Percentiles rank a stretch among this genome's conserved stretches.
phyloP scores from a whole-genome alignment of 23 tunicate species.

The Diplosoma virens region DNA sequence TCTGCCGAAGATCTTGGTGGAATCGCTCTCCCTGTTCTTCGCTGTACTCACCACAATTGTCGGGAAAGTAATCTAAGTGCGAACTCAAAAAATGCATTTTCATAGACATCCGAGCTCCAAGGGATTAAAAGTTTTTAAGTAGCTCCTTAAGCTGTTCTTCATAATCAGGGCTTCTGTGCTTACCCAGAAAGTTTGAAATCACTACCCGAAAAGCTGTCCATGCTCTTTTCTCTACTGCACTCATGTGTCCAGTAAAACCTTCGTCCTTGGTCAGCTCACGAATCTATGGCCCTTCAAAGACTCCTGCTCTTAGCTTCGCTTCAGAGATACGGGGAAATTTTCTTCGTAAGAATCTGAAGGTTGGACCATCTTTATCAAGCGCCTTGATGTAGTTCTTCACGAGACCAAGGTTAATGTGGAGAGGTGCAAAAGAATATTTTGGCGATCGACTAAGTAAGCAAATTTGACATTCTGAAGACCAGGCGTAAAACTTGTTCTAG shows the following conservation, averaged over 20 bases:
- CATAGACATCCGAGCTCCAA: slow-evolving; percentile 38
- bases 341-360: slow-evolving; percentile 26
- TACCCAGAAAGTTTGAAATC: slow-evolving; percentile 26
- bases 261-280: slow-evolving; percentile 36
- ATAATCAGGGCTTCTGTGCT: slow-evolving; percentile 26
- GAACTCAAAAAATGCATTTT: slow-evolving; percentile 35
- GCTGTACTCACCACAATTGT: slow-evolving; percentile 31
- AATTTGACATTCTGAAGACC: slow-evolving; percentile 32
- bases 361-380: slow-evolving; percentile 32
- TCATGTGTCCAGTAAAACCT: slow-evolving; percentile 32
- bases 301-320: slow-evolving; percentile 41
- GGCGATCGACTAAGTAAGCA: slow-evolving; percentile 35
- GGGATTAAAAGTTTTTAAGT: slow-evolving; percentile 24
- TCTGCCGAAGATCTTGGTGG: slow-evolving; percentile 38
- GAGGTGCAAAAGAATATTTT: slow-evolving; percentile 37
- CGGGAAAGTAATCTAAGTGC: slow-evolving; percentile 36
- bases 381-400: slow-evolving; percentile 38
- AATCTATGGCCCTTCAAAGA: slow-evolving; percentile 30
- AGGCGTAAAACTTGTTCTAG: slow-evolving; percentile 41
- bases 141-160: slow-evolving; percentile 28
- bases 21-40: slow-evolving; percentile 37
- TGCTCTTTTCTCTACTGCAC: slow-evolving; percentile 38
- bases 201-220: slow-evolving; percentile 45
- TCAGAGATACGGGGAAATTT: slow-evolving; percentile 36
- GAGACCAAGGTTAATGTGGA: slow-evolving; percentile 39